Conservation (phyloP, 2,797 vertebrate genomes). For the Hypotaenidia okinawae region DNA sequence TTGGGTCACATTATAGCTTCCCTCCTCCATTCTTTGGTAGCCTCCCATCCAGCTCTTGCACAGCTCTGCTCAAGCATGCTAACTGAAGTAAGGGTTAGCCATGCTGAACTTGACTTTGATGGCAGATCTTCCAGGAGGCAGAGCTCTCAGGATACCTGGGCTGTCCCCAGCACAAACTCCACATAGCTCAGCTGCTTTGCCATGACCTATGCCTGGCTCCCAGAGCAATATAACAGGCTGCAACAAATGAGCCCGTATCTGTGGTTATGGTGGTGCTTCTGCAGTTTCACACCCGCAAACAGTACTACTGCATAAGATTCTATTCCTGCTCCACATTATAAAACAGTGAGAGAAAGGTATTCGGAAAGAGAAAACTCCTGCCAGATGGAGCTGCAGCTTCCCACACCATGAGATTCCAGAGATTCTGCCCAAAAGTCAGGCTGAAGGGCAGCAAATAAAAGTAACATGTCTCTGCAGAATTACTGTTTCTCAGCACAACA, state of each 20-base stretch:
- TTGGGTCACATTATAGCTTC: not conserved
- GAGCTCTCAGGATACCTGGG: not conserved
- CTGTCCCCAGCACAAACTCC: not conserved
- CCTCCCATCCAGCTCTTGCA: not conserved
- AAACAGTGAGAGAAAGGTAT: not conserved
- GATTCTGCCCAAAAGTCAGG: not conserved
- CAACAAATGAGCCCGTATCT: not conserved
- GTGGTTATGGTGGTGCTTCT: not conserved
- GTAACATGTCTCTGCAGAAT: not conserved
- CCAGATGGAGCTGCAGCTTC: not conserved
- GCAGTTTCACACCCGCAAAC: not conserved
- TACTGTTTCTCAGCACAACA: not conserved
- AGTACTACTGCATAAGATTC: not conserved
- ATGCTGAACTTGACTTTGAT: not conserved
- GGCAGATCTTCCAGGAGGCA: not conserved
- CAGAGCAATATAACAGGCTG: rapidly evolving
- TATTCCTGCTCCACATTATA: not conserved
- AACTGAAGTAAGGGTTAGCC: not conserved
- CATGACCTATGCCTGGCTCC: too few relatives aligned
- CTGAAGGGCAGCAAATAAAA: not conserved
- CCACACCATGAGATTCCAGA: not conserved
- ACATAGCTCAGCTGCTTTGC: not conserved
- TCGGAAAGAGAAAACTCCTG: not conserved
- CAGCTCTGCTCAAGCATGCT: not conserved
- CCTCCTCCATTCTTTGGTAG: not conserved